A percentile compares a stretch with the other conserved stretches of the same genome.
phyloP scores from a whole-genome alignment of 2,113 vertebrate genomes.

The Indicator maculatus region DNA sequence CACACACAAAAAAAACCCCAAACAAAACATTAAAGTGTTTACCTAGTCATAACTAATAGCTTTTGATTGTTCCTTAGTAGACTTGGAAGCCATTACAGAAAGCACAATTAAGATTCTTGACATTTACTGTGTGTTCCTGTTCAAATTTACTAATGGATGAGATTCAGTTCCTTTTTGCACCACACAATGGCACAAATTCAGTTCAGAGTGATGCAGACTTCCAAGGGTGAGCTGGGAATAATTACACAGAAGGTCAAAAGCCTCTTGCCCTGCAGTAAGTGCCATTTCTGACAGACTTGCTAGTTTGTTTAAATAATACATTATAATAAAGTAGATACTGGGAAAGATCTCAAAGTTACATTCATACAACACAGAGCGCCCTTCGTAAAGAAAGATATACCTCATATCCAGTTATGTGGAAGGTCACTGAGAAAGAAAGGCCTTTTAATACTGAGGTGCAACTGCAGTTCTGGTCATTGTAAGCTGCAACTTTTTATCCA shows the following conservation, averaged over 20 bases:
- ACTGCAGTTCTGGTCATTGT: background rate
- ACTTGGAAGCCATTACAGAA: slow-evolving; percentile 75
- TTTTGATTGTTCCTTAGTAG: slow-evolving; percentile 79
- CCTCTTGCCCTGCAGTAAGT: slow-evolving; percentile 71
- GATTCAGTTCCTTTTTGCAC: slow-evolving; percentile 65
- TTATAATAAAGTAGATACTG: slow-evolving; percentile 33
- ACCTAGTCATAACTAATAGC: slow-evolving; percentile 80
- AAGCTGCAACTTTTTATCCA: background rate
- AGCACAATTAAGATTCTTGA: slow-evolving; percentile 78
- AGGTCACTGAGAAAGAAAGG: background rate
- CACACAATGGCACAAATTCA: slow-evolving; percentile 70
- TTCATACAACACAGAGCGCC: background rate
- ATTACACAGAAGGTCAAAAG: slow-evolving; percentile 79
- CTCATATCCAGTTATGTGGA: background rate
- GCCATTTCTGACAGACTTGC: slow-evolving; percentile 58
- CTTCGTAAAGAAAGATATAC: background rate
- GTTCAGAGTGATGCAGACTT: slow-evolving; percentile 69
- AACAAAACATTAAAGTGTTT: slow-evolving; percentile 73
- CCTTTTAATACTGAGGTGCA: background rate
- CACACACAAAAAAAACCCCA: no score
- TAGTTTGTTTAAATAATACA: slow-evolving; percentile 54
- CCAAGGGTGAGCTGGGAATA: slow-evolving; percentile 71
- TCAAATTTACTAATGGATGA: slow-evolving; percentile 78
- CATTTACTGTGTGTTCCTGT: slow-evolving; percentile 77
- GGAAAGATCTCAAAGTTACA: slow-evolving; percentile 39